A percentile compares a stretch with the other conserved stretches of the same genome.
Evolutionary conservation across 2,113 vertebrate genomes (phyloP).

Genomic region (Lampris incognitus): DNA sequence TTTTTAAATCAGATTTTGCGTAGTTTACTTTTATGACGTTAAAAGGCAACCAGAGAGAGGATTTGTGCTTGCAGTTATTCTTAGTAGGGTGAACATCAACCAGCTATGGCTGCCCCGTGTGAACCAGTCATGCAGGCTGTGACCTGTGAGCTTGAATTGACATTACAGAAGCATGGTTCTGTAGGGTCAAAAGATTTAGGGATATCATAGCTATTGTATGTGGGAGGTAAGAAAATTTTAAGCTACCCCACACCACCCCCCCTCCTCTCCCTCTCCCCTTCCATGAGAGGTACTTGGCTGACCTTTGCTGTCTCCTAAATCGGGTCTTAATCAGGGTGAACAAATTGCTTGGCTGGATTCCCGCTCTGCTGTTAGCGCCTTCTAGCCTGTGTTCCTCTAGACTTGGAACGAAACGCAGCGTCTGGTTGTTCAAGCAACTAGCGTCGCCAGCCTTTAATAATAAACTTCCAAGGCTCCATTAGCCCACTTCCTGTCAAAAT

Average conservation of each 20-base stretch:
- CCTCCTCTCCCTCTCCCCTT: slow-evolving; percentile 12
- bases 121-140: not conserved
- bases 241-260: slow-evolving; percentile 23
- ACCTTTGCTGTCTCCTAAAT: slow-evolving; percentile 62
- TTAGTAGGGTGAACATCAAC: slow-evolving; percentile 19
- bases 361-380: slow-evolving; percentile 31
- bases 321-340: slow-evolving; percentile 63
- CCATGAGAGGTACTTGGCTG: slow-evolving; percentile 56
- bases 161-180: slow-evolving; percentile 3
- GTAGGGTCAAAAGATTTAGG: slow-evolving; percentile 12
- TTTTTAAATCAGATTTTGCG: not conserved
- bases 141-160: not conserved
- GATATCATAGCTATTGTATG: slow-evolving; percentile 1
- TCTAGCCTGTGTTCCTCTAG: too few relatives aligned
- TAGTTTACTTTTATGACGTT: not conserved
- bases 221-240: slow-evolving; percentile 51
- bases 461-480: too few relatives aligned
- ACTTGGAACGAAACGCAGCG: too few relatives aligned
- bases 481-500: too few relatives aligned
- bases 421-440: too few relatives aligned
- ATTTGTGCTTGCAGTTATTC: not conserved
- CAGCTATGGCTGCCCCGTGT: not conserved
- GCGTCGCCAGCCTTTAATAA: too few relatives aligned
- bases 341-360: slow-evolving; percentile 65
- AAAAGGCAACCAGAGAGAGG: not conserved